These are phyloP conservation scores for Cossypha polioptera DNA, from an alignment of 2,797 vertebrate genomes.

Conservation along the genomic window DNA sequence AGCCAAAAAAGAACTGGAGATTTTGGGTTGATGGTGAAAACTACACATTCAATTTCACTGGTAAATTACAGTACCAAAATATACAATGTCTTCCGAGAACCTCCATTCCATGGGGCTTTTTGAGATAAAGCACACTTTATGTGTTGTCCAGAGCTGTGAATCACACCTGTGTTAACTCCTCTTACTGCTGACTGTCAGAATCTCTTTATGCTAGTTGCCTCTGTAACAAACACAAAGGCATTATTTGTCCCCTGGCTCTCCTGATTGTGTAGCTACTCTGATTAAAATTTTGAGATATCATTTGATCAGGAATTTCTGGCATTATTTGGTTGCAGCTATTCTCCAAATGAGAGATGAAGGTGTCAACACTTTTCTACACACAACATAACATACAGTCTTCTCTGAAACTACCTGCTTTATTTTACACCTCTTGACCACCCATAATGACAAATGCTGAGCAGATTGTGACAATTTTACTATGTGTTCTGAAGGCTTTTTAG, in stretches of 20 bases:
- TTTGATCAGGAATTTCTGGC: slow-evolving; percentile 9
- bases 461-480: not conserved
- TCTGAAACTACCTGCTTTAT: not conserved
- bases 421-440: not conserved
- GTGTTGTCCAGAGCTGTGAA: not conserved
- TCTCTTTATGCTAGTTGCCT: not conserved
- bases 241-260: not conserved
- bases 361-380: not conserved
- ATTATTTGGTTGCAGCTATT: not conserved
- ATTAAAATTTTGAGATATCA: not conserved
- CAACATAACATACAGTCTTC: not conserved
- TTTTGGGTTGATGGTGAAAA: not conserved
- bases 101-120: not conserved
- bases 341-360: not conserved
- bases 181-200: not conserved
- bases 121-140: not conserved
- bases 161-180: not conserved
- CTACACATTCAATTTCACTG: not conserved
- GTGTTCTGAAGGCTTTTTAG: not conserved
- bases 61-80: not conserved
- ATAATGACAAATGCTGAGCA: not conserved
- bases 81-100: not conserved
- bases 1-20: not conserved
- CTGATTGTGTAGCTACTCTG: not conserved
- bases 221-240: not conserved